Evolutionary conservation across 2,797 vertebrate genomes (phyloP).

Genomic region (Odontamblyopus lacepedii): DNA sequence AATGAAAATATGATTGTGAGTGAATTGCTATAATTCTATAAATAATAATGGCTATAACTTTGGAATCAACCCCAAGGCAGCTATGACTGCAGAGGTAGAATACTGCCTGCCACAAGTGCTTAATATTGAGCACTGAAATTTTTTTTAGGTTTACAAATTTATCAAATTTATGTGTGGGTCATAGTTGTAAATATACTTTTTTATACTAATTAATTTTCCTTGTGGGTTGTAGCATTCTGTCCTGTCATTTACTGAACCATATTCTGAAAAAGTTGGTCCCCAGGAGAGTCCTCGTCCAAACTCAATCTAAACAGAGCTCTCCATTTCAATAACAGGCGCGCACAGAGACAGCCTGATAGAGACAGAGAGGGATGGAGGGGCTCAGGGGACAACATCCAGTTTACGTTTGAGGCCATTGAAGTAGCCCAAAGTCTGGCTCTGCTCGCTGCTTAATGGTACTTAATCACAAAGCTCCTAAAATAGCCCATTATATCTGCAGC

Average conservation of each 20-base stretch:
- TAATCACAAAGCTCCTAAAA: conserved; percentile 80
- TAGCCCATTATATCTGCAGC: conserved; percentile 75
- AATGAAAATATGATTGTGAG: too few species aligned
- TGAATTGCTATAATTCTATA: background rate
- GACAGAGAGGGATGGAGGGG: conserved; percentile 63
- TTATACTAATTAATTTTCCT: conserved; percentile 24
- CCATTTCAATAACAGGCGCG: conserved; percentile 57
- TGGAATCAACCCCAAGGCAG: background rate
- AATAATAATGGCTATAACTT: background rate
- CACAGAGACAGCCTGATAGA: conserved; percentile 45
- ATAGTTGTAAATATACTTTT: background rate
- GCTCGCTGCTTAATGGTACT: conserved; percentile 69
- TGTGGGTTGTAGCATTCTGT: background rate
- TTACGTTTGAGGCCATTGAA: conserved; percentile 73
- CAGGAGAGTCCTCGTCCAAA: conserved; percentile 39
- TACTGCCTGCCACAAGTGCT: too few species aligned
- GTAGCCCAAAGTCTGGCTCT: conserved; percentile 67
- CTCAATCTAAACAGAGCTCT: conserved; percentile 60
- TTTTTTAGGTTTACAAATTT: background rate
- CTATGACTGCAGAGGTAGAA: background rate
- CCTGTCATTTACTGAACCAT: conserved; percentile 40
- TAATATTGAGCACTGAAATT: too few species aligned
- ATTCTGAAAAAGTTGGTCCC: conserved; percentile 45
- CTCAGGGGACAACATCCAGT: conserved; percentile 64
- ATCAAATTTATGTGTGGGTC: too few species aligned